Conservation (phyloP, 2,113 vertebrate species). For the Forbesichthys agassizii region DNA sequence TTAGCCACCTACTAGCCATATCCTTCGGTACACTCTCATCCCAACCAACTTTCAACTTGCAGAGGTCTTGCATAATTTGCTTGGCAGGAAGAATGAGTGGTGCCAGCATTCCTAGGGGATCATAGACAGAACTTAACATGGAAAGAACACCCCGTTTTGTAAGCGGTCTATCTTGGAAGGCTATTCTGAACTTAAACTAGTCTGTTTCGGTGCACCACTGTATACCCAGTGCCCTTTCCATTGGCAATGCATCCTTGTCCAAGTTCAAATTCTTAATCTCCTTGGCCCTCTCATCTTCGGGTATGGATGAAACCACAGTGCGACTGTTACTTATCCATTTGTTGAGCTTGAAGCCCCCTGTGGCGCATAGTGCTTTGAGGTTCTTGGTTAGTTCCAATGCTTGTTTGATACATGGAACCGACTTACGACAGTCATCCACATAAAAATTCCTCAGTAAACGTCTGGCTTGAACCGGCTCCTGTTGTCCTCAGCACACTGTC, state of each 20-base stretch:
- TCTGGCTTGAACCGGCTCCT: not conserved
- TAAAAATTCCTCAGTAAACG: constrained; percentile 6
- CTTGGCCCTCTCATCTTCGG: not conserved
- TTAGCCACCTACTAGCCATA: not conserved
- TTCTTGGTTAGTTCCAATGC: not conserved
- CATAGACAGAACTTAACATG: constrained; percentile 11
- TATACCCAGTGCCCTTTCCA: constrained; percentile 14
- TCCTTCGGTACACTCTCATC: constrained; percentile 4
- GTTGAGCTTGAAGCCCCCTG: constrained; percentile 8
- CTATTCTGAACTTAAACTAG: constrained; percentile 11
- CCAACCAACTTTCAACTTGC: constrained; percentile 7
- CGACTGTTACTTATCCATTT: constrained; percentile 19
- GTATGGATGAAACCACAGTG: not conserved
- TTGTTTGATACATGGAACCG: not conserved
- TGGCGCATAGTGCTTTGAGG: not conserved
- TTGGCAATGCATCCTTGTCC: constrained; percentile 8
- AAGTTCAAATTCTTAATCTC: constrained; percentile 2
- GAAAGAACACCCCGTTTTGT: constrained; percentile 18
- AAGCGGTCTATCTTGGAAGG: not conserved
- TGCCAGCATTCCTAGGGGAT: constrained; percentile 24
- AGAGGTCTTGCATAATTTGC: not conserved
- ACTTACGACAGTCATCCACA: constrained; percentile 16
- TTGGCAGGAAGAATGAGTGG: constrained; percentile 17
- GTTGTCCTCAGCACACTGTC: constrained; percentile 11
- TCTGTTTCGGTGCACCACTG: constrained; percentile 16